These are phyloP conservation scores for Borostomias antarcticus DNA, from an alignment of 2,797 vertebrate genomes.

Conservation along the genomic window DNA sequence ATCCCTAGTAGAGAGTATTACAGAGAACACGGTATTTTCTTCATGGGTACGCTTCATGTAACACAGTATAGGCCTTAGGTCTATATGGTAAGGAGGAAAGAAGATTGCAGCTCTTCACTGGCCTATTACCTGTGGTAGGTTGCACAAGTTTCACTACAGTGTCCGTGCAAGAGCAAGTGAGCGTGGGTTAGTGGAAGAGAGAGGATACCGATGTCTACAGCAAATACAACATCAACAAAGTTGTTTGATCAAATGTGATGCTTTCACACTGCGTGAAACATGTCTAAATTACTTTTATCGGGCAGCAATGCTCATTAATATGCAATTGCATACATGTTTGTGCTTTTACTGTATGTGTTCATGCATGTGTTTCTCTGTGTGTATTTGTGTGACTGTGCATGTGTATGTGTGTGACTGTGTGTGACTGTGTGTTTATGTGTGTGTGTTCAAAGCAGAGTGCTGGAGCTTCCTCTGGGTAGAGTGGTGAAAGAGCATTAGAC, in stretches of 20 bases:
- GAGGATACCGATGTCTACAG: conserved; percentile 24
- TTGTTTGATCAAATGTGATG: conserved; percentile 23
- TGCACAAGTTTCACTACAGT: conserved; percentile 17
- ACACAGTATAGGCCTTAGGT: no score
- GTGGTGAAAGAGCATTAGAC: conserved; percentile 14
- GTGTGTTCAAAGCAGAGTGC: conserved; percentile 13
- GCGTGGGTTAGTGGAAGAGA: conserved; percentile 22
- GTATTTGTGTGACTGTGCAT: conserved; percentile 9
- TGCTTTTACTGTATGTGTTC: no score
- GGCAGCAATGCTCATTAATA: background rate
- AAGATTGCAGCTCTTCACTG: conserved; percentile 2
- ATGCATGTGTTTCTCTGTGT: conserved; percentile 15
- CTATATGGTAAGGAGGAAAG: conserved; percentile 22
- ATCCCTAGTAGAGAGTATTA: no score
- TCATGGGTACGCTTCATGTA: background rate
- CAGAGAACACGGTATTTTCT: background rate
- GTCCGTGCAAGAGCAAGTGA: conserved; percentile 27
- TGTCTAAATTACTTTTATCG: background rate
- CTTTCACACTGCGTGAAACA: background rate
- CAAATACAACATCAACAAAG: conserved; percentile 42
- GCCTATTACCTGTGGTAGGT: conserved; percentile 38
- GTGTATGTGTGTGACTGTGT: conserved; percentile 8
- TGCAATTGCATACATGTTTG: no score
- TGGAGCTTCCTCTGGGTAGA: conserved; percentile 19
- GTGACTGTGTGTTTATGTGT: background rate